These are phyloP conservation scores for Plecotus auritus DNA, from an alignment of 2,113 vertebrate genomes.

Conservation along the genomic window DNA sequence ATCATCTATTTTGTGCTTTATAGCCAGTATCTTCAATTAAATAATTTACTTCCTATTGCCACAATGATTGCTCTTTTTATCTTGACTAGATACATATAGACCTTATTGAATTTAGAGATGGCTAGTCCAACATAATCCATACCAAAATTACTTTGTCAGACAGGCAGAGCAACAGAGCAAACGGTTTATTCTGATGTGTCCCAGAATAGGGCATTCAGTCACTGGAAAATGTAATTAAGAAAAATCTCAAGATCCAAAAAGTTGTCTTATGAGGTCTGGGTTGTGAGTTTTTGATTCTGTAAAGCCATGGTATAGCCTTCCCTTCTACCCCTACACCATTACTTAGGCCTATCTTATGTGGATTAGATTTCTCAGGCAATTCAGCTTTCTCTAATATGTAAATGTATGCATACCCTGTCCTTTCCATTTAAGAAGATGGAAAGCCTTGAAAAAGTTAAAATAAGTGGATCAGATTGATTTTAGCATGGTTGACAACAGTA, in stretches of 20 bases:
- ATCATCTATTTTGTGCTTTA: background rate
- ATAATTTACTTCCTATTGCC: background rate
- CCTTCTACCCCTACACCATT: background rate
- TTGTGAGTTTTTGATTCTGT: background rate
- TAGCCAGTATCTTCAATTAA: background rate
- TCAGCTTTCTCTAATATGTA: background rate
- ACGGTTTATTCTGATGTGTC: constrained; percentile 19
- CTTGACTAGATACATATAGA: background rate
- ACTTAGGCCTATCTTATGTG: background rate
- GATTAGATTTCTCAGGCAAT: background rate
- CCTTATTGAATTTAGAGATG: background rate
- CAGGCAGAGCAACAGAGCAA: background rate
- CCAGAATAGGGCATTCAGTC: background rate
- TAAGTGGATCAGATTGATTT: background rate
- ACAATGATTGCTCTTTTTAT: background rate
- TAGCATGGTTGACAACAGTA: background rate
- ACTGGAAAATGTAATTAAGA: constrained; percentile 30
- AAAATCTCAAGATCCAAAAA: constrained; percentile 1
- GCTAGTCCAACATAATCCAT: background rate
- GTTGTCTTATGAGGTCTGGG: background rate
- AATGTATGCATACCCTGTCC: background rate
- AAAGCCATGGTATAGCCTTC: background rate
- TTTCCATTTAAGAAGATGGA: background rate
- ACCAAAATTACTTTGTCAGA: background rate
- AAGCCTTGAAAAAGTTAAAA: background rate